Base-by-base conservation (phyloP, 2,113 vertebrate species). In the Platichthys stellatus region DNA sequence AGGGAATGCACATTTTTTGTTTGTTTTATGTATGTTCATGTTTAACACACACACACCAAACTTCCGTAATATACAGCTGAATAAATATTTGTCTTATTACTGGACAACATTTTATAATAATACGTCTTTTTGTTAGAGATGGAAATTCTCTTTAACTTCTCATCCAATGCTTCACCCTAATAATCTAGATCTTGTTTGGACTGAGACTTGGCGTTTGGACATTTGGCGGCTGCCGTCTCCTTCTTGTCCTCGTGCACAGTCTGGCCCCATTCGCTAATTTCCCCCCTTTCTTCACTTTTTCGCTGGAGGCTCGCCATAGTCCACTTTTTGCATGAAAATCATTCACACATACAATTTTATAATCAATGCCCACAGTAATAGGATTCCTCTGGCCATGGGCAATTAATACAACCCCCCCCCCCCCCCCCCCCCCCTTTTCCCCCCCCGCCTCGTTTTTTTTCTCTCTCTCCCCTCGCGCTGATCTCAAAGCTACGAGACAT, bases 361-460 rank as follows among this genome's bases (percentile, higher is more conserved):
- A 97, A 97, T 97, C 97, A 97, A 97, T 97, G 96, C 96, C 97
- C 95, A 96, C 95, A 96, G 96, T 98, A 97, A 97, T 96, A 97
- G 96, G 96, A 97, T 97, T 97, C 97, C 96, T 97, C 95, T 96
- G 95, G 96, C 97, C 96, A 97, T 94, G 95, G 96, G 96, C 96
- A 98, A 99, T 98, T 99, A 98, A 99, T 98, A 98, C 97, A 96
- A 95, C 96, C 95, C 93, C 95, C 93, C 94, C 94, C 24, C 96
- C 96, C 96, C 96, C 95, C 94, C 95, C 93, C 94, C 93, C 26
- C 26, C 3, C 23, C 1, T 23, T 23, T 23, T 23, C n/a, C n/a
- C n/a, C n/a, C n/a, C 3, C 26, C 26, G 26, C 26, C 23, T 49
- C 47, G 7, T 31, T 31, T 51, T 51, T 45, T 68, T 70, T 63